phyloP scores from a whole-genome alignment of 1,140 invertebrate species.

The Globodera rostochiensis region DNA sequence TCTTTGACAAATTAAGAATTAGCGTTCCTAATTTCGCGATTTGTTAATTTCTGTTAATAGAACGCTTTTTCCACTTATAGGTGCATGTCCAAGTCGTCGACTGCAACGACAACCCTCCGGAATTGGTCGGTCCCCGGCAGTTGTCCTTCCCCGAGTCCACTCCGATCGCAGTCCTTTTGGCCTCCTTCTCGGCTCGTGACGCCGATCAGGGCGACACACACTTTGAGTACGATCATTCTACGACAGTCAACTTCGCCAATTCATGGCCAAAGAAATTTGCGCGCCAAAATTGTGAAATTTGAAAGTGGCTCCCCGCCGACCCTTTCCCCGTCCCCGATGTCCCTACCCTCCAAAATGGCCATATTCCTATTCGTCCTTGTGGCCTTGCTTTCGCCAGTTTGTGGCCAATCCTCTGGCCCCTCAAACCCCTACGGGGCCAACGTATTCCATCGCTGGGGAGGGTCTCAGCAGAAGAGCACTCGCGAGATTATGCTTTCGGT shows the following conservation, averaged over 20 bases:
- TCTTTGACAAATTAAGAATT: background rate
- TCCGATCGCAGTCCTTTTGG: constrained; percentile 30
- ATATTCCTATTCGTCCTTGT: background rate
- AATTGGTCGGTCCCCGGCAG: constrained; percentile 70
- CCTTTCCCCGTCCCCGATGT: background rate
- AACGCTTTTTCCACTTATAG: constrained; percentile 69
- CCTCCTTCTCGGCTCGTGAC: constrained; percentile 47
- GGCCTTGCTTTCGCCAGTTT: constrained; percentile 9
- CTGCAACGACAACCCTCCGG: constrained; percentile 89
- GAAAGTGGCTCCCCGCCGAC: background rate
- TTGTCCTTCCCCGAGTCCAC: constrained; percentile 47
- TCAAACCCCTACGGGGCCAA: background rate
- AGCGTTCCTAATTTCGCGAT: too few species aligned
- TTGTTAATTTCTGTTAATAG: background rate
- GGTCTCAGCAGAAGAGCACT: constrained; percentile 29
- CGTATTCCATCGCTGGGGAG: constrained; percentile 15
- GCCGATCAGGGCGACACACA: constrained; percentile 42
- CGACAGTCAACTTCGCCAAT: background rate
- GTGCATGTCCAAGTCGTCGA: constrained; percentile 86
- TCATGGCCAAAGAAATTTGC: background rate
- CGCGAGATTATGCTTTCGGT: constrained; percentile 59
- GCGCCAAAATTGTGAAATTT: background rate
- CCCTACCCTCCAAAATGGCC: constrained; percentile 7
- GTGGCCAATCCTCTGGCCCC: background rate
- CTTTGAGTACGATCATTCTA: constrained; percentile 40